A percentile compares a stretch with the other conserved stretches of the same genome.
Conservation (phyloP, 2,113 vertebrate genomes). For the Machaerirhynchus nigripectus region DNA sequence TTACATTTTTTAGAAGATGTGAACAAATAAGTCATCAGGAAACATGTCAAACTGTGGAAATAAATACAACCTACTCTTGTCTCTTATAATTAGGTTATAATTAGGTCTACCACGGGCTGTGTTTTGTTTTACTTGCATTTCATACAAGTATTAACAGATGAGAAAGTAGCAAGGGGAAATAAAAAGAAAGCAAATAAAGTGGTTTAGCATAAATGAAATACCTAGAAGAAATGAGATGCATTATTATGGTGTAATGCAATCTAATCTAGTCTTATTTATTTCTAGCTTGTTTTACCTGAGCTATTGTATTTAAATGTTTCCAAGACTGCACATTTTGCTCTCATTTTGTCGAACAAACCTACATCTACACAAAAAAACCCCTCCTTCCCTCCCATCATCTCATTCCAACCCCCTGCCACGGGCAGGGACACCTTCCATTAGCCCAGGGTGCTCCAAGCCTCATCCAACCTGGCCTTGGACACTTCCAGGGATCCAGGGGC, state of each 20-base stretch:
- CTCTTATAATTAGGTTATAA: conserved; percentile 30
- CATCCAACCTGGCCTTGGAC: rapidly evolving
- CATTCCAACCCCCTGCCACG: background rate
- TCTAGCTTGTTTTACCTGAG: background rate
- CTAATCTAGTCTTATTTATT: background rate
- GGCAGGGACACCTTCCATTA: rapidly evolving
- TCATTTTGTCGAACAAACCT: background rate
- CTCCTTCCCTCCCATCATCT: background rate
- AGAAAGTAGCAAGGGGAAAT: background rate
- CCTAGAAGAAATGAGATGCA: background rate
- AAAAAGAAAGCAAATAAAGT: background rate
- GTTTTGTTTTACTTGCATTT: conserved; percentile 1
- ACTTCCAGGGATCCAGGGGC: background rate
- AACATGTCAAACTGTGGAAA: conserved; percentile 10
- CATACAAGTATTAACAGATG: background rate
- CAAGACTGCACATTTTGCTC: background rate
- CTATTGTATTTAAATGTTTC: background rate
- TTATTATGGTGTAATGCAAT: background rate
- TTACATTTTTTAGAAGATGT: background rate
- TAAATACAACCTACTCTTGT: background rate
- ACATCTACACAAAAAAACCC: background rate
- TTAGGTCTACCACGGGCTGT: conserved; percentile 17
- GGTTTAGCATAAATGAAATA: background rate
- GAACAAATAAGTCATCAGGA: conserved; percentile 22
- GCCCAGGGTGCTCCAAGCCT: background rate